Evolutionary conservation across 2,888 invertebrate genomes (phyloP), one percentile per base, ranked within the genome.

Genomic region (Acheta domesticus): DNA sequence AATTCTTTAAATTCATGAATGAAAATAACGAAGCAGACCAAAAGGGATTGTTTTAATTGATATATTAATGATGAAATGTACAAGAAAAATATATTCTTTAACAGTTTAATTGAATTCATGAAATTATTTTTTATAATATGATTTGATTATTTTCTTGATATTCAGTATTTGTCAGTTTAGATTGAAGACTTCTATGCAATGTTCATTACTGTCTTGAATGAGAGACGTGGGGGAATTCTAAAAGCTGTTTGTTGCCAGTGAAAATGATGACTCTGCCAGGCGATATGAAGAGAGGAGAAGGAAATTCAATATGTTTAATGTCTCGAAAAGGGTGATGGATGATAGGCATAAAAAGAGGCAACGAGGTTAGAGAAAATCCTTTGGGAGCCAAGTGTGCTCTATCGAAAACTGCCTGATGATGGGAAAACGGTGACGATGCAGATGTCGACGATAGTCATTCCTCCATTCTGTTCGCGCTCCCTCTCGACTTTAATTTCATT

Each of bases 271-370:
- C 14, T 1, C 16, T 62, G 62, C n/a, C 8, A 16, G 14, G 62
- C 62, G 62, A 14, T 11, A 12, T 14, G n/a, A 62, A 62, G 8
- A 62, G 62, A 62, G 62, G 62, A 14, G 62, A 62, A 62, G 16
- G 62, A 62, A 62, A 62, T 62, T 62, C 62, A 62, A 62, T 62
- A 62, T 62, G 62, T 62, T 62, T 62, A 62, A 62, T 62, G 62
- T 62, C 62, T 62, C 62, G 62, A 62, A 62, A 62, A 62, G 62
- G 62, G 62, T 62, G 62, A 62, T 62, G 62, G 62, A 62, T 62
- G 62, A n/a, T 62, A 62, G 62, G 62, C 62, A 19, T 62, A 14
- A 14, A 62, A n/a, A n/a, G n/a, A 62, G 62, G 16, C 14, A 62
- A 62, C 62, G 62, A 62, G 62, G n/a, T 62, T 62, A 62, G 62